Base-by-base conservation (phyloP, 30 jellyfish, hydroid and myxozoan genomes). In the Hydractinia echinata region DNA sequence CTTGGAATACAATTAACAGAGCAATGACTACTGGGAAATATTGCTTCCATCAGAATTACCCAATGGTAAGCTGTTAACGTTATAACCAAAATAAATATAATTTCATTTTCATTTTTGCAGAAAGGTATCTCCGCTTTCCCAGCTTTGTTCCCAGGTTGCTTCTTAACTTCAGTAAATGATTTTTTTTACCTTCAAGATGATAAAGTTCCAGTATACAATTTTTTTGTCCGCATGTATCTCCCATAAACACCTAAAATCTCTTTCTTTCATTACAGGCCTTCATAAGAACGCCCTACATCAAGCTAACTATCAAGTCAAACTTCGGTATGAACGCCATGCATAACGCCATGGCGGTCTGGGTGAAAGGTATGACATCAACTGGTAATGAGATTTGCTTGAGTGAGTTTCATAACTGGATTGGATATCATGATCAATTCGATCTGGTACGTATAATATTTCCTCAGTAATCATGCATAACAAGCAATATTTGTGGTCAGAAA, bases 401-500 rank as follows among this genome's bases (percentile, higher is more conserved):
- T 4, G 81, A 71, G n/a, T 71, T 71, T 52, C 49, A 71, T 60
- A 14, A 15, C 39, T 71, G 81, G 81, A 14, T 60, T 5, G 61
- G 81, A 11, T 71, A 71, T 20, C 81, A 71, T 20, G 11, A 71
- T 20, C 61, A 20, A 7, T 48, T 8, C 8, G 81, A 71, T 30
- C 39, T 71, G 81, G 81, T 71, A 71, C 10, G 81, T 71, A 8
- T 67, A 21, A 67, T 11, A 67, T n/a, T n/a, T n/a, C n/a, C n/a
- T n/a, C n/a, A n/a, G n/a, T n/a, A n/a, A n/a, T n/a, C n/a, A n/a
- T n/a, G n/a, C n/a, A n/a, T n/a, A n/a, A n/a, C 51, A 64, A 6
- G 74, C 51, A 64, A n/a, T 64, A n/a, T 64, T 11, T 58, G 15
- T 11, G 69, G 10, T 51, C 19, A 64, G 19, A 7, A 6, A 9